Evolutionary conservation across 2,888 invertebrate species (phyloP), one percentile per base, ranked within the genome.

Genomic region (Baccha elongata): DNA sequence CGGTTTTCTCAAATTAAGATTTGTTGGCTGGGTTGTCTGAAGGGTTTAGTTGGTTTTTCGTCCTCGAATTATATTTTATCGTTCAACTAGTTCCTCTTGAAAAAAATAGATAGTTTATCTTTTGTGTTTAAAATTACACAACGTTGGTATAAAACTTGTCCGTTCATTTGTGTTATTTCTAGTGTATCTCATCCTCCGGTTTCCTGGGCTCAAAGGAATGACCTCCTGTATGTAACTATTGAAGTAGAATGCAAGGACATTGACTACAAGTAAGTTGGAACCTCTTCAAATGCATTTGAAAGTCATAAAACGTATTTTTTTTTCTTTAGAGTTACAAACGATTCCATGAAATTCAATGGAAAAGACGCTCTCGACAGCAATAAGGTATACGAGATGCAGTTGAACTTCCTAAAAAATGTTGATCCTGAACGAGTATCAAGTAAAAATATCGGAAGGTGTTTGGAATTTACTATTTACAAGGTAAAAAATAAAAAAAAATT

Each of bases 161-260:
- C n/a, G n/a, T n/a, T n/a, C 15, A 26, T 11, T 40, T 40, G 40
- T 40, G 23, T 15, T 40, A 1, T 23, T 55, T 37, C 10, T 17
- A 83, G 83, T 50, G 73, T 87, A 71, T 87, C 89, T 87, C 95
- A 96, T 88, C 98, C 98, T 84, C 94, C 96, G 85, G 96, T 98
- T 86, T 93, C 96, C 91, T 99, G 99, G 99, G 98, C 98, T 72
- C 98, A 99, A 91, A 93, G 97, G 88, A 94, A 94, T 87, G 94
- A 94, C 87, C 92, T 95, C 87, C 91, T 99, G 85, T 97, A 94
- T 89, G 93, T 99, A 87, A 98, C 97, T 86, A 94, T 99, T 90
- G 96, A 96, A 91, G 93, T 98, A 88, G 98, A 98, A 92, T 95
- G 96, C 89, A 96, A 96, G 92, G 93, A 96, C 88, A 97, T 97